Evolutionary conservation across 2,797 vertebrate species (phyloP), one percentile per base, ranked within the genome.

Genomic region (Sternarchorhynchus goeldii): DNA sequence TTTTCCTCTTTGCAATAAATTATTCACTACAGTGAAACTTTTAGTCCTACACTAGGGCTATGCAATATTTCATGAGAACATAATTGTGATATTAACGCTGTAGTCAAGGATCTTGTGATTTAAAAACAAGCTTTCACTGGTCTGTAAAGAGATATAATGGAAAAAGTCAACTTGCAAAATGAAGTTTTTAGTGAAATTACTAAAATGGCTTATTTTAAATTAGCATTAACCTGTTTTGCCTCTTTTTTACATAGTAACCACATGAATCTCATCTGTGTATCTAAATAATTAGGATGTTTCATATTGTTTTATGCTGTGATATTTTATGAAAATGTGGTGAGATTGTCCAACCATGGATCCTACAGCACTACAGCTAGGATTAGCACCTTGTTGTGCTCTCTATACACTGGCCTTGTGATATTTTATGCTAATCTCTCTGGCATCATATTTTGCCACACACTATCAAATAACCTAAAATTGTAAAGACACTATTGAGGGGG

Each of bases 281-380:
- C 62, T 59, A 18, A 58, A 69, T 62, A 12, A 57, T 50, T 8
- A 36, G 16, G 18, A 53, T 14, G 17, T 63, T 75, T 50, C 8
- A 12, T 50, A 50, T 41, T 41, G 25, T 41, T 10, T 50, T 4
- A 55, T 7, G 18, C 29, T 82, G 45, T 50, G 81, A 70, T 80
- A 79, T 75, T 57, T 80, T 79, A 4, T 69, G 25, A 58, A 12
- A 1, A 50, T 12, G 17, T 45, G 31, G 31, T 36, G 53, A 25
- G 50, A 4, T 1, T 31, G 58, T 10, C 20, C 10, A 56, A 12
- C 7, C 41, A 29, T 58, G 53, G 21, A 17, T 18, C 34, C 55
- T 67, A 7, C 17, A 8, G 63, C 18, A 59, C 32, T 36, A 2
- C 34, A 36, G 34, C 6, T 7, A 4, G 34, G 34, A 36, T 7